phyloP scores from a whole-genome alignment of 92 coral and sea anemone genomes.

The Epizoanthus scotinus region DNA sequence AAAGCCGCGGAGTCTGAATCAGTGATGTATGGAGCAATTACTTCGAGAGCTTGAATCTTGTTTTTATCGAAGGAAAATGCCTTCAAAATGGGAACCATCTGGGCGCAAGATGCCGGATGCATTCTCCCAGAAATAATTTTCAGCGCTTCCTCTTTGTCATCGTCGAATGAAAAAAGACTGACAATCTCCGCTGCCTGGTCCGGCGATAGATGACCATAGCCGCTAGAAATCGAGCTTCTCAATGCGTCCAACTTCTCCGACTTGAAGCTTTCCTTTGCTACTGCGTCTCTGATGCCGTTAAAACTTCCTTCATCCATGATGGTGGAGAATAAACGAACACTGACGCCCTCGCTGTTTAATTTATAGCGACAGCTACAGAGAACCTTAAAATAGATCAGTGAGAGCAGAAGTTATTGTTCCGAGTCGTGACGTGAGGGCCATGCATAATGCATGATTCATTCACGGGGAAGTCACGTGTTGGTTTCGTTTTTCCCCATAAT shows the following conservation, averaged over 20 bases:
- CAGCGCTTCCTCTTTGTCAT: background rate
- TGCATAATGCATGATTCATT: no score
- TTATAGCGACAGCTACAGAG: background rate
- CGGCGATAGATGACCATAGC: background rate
- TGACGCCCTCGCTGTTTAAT: background rate
- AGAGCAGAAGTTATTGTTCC: no score
- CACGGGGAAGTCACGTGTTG: no score
- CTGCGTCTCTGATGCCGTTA: background rate
- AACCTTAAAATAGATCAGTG: no score
- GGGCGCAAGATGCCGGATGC: background rate
- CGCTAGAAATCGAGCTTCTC: background rate
- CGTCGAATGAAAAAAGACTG: background rate
- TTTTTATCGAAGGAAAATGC: background rate
- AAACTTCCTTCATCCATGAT: background rate
- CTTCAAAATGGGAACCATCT: background rate
- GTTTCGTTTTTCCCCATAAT: no score
- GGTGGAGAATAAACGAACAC: background rate
- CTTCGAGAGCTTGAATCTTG: background rate
- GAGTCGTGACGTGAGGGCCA: no score
- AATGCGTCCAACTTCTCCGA: background rate
- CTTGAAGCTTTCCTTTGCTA: background rate
- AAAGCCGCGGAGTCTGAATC: background rate
- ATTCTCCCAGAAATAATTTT: background rate
- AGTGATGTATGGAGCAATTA: background rate
- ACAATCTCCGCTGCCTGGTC: background rate